Percentiles rank a stretch among this genome's conserved stretches.
Evolutionary conservation across 2,888 invertebrate species (phyloP).

Genomic region (Polietes domitor): DNA sequence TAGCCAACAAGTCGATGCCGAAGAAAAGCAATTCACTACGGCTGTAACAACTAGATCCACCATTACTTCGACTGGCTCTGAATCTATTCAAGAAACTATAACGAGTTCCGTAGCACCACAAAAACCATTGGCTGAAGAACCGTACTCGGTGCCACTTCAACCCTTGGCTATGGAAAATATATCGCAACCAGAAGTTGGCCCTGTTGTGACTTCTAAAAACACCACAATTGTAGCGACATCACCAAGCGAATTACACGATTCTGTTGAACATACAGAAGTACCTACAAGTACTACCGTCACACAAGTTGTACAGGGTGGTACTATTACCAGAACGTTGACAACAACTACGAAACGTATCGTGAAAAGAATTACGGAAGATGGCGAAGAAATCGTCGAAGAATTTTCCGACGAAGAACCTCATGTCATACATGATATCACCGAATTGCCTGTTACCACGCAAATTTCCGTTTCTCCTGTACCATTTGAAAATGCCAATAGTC

Average conservation of each 20-base stretch:
- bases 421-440: slow-evolving; percentile 49
- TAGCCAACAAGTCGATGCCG: background rate
- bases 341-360: slow-evolving; percentile 74
- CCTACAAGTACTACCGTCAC: slow-evolving; percentile 61
- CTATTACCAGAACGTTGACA: slow-evolving; percentile 81
- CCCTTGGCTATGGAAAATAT: background rate
- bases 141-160: background rate
- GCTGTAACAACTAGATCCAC: background rate
- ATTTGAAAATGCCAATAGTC: background rate
- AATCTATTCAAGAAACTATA: too few species aligned
- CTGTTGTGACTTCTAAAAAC: background rate
- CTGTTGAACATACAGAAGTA: slow-evolving; percentile 34
- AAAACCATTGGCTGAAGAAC: background rate
- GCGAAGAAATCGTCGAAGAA: slow-evolving; percentile 75
- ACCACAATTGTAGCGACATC: background rate
- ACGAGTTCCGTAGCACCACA: background rate
- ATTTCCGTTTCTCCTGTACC: slow-evolving; percentile 6
- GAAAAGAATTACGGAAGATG: slow-evolving; percentile 75
- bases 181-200: background rate
- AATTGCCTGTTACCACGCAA: slow-evolving; percentile 56
- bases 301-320: slow-evolving; percentile 72
- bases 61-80: background rate
- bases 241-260: background rate
- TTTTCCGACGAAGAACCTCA: slow-evolving; percentile 63
- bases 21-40: background rate